phyloP scores from a whole-genome alignment of 1,140 invertebrate genomes.

The Caenorhabditis briggsae region DNA sequence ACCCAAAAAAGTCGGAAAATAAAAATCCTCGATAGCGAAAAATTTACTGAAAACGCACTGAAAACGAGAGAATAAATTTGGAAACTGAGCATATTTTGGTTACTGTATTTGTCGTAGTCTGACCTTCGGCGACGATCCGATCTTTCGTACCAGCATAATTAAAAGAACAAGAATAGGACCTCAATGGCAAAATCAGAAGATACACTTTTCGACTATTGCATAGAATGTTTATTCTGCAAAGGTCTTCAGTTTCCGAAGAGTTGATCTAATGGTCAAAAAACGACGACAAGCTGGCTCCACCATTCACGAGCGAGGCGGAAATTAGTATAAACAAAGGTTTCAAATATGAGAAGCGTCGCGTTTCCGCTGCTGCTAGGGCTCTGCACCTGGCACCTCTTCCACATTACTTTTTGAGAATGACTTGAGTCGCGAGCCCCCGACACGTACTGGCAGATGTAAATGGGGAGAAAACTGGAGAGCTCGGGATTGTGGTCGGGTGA shows the following conservation, averaged over 20 bases:
- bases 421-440: not conserved
- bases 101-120: no score
- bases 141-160: no score
- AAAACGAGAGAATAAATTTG: no score
- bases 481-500: not conserved
- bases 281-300: not conserved
- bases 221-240: no score
- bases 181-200: no score
- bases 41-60: no score
- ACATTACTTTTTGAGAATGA: conserved; percentile 20
- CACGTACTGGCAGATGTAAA: conserved; percentile 12
- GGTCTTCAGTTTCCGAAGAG: not conserved
- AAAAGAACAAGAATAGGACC: no score
- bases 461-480: not conserved
- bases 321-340: not conserved
- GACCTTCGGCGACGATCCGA: no score
- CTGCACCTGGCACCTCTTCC: conserved; percentile 1
- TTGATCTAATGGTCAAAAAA: not conserved
- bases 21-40: no score
- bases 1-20: no score
- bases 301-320: not conserved
- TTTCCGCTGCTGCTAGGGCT: not conserved
- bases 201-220: no score
- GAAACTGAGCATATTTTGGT: no score
- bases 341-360: not conserved